Evolutionary conservation across 2,888 invertebrate species (phyloP).

Genomic region (Drosophila helvetica): DNA sequence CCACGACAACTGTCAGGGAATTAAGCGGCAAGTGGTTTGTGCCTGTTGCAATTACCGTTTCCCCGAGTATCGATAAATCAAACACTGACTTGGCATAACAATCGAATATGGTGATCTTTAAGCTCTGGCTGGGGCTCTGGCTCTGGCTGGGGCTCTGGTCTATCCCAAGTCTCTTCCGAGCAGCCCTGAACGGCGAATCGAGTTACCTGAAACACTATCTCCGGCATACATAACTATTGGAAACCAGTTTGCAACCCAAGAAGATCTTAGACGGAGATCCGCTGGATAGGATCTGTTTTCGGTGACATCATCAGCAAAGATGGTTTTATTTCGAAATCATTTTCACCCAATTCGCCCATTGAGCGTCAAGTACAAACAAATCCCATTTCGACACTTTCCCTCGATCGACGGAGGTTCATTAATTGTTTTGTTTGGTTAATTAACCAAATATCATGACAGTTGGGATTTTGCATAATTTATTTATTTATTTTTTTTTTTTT

Average conservation of each 20-base stretch:
- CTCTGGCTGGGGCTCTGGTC: background rate
- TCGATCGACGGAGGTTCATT: slow-evolving; percentile 15
- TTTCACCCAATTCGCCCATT: background rate
- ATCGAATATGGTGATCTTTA: background rate
- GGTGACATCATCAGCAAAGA: background rate
- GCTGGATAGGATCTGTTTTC: background rate
- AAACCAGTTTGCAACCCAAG: slow-evolving; percentile 12
- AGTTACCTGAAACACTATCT: slow-evolving; percentile 12
- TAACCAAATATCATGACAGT: background rate
- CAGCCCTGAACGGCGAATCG: background rate
- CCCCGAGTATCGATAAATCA: slow-evolving; percentile 11
- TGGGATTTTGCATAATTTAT: background rate
- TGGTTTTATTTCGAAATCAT: background rate
- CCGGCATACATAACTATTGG: background rate
- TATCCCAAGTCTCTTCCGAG: background rate
- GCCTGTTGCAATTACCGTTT: background rate
- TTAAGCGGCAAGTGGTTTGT: background rate
- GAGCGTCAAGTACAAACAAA: background rate
- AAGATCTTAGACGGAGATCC: slow-evolving; percentile 7
- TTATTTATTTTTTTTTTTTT: background rate
- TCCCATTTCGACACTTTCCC: slow-evolving; percentile 23
- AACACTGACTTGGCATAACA: background rate
- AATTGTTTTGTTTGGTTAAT: slow-evolving; percentile 6
- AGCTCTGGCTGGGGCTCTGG: background rate
- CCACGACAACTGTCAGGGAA: slow-evolving; percentile 20